These are phyloP conservation scores for Andricus grossulariae DNA, from an alignment of 1,140 invertebrate species.

Conservation along the genomic window DNA sequence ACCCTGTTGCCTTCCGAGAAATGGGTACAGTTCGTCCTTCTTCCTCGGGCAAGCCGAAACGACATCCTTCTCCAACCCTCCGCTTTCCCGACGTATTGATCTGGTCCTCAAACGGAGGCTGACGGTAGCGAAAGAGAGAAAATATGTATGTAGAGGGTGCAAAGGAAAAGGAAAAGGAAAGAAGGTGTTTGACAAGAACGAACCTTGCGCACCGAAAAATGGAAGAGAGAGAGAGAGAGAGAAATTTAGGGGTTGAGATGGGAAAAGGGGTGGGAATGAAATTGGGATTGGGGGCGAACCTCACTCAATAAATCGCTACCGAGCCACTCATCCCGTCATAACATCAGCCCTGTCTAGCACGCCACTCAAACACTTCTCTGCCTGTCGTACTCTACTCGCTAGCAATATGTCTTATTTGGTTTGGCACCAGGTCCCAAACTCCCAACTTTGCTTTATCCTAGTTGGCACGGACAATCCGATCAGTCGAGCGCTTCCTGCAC, in stretches of 20 bases:
- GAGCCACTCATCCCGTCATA: slow-evolving; percentile 57
- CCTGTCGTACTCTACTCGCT: slow-evolving; percentile 53
- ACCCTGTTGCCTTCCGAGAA: slow-evolving; percentile 56
- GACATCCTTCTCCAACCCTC: slow-evolving; percentile 35
- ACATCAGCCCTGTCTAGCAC: slow-evolving; percentile 56
- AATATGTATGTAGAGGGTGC: slow-evolving; percentile 42
- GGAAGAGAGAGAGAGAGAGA: slow-evolving; percentile 33
- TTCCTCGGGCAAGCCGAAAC: slow-evolving; percentile 17
- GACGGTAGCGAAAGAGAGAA: slow-evolving; percentile 29
- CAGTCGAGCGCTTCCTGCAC: neutral
- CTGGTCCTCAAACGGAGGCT: slow-evolving; percentile 59
- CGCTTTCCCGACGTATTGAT: slow-evolving; percentile 68
- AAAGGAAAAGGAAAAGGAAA: slow-evolving; percentile 6
- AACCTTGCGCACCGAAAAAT: neutral
- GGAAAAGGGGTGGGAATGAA: slow-evolving; percentile 33
- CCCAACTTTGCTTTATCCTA: neutral
- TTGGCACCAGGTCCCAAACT: slow-evolving; percentile 40
- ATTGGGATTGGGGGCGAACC: slow-evolving; percentile 36
- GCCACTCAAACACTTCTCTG: slow-evolving; percentile 58
- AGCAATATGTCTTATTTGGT: slow-evolving; percentile 61
- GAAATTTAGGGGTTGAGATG: slow-evolving; percentile 36
- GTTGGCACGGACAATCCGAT: neutral
- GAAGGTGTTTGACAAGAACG: slow-evolving; percentile 30
- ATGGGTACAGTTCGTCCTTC: slow-evolving; percentile 63
- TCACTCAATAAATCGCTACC: slow-evolving; percentile 60